Base-by-base conservation (phyloP, 2,888 invertebrate genomes). In the Cosmopolites sordidus region DNA sequence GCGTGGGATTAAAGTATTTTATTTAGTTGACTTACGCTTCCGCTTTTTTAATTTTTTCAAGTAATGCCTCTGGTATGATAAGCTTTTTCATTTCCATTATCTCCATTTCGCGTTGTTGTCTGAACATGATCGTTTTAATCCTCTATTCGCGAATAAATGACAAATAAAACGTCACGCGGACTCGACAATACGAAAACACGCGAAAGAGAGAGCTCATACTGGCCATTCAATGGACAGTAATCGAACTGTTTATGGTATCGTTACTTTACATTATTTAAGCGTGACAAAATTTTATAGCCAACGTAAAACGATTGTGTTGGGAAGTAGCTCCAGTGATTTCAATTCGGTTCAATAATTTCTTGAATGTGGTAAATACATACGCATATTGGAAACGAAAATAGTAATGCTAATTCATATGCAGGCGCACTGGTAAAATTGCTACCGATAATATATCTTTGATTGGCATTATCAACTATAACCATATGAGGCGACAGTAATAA, bases 61-160 rank as follows among this genome's bases (percentile, higher is more conserved):
- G 22, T 1, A 16, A 15, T n/a, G 2, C 1, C n/a, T 5, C 9
- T 5, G 47, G 47, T 29, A 22, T 27, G 15, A 47, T 12, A 9
- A 47, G n/a, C 27, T 16, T 39, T 27, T 47, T 39, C 40, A 47
- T 16, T n/a, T 47, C 47, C 5, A 40, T 4, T 1, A 40, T 47
- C 16, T 47, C 39, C 4, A 27, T 22, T 39, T 47, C 47, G 8
- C 47, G 38, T 16, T 39, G 29, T 16, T 47, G 47, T 29, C 47
- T 38, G 16, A 18, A 37, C 12, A 6, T 47, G n/a, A 33, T 33
- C 3, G 12, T n/a, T 33, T 33, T 6, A 12, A 12, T 6, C 4
- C n/a, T n/a, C n/a, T n/a, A n/a, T n/a, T 6, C 33, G 33, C 11
- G 33, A 22, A 22, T 22, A 22, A 8, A 8, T 22, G 22, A 22